Percentiles rank a stretch among this genome's conserved stretches.
Conservation (phyloP, 64 coral and sea anemone genomes). For the Platygyra sinensis region DNA sequence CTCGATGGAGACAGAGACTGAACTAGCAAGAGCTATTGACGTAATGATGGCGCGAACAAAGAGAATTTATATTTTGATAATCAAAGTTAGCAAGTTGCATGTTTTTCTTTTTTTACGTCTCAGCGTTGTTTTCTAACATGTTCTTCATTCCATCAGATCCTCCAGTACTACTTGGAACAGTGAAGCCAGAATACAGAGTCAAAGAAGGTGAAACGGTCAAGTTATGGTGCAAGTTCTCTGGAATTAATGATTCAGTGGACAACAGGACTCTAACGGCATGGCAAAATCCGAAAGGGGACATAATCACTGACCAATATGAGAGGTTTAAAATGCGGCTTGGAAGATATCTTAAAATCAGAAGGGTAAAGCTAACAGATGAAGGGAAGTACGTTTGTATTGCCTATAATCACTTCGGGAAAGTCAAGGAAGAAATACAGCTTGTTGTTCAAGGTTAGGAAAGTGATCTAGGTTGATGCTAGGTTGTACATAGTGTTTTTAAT, state of each 20-base stretch:
- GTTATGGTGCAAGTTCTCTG: conserved; percentile 52
- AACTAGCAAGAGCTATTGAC: too few relatives aligned
- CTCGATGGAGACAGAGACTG: too few relatives aligned
- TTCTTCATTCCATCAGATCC: background rate
- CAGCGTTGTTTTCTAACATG: background rate
- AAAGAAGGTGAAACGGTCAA: conserved; percentile 42
- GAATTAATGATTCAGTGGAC: conserved; percentile 28
- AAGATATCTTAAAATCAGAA: conserved; percentile 53
- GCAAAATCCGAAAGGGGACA: conserved; percentile 19
- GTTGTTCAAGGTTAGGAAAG: conserved; percentile 25
- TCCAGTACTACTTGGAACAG: conserved; percentile 28
- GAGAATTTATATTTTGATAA: too few relatives aligned
- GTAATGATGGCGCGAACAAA: too few relatives aligned
- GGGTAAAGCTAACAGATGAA: conserved; percentile 22
- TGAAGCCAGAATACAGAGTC: conserved; percentile 36
- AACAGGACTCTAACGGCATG: conserved; percentile 62
- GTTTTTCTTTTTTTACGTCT: background rate
- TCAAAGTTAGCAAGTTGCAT: background rate
- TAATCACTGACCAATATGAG: conserved; percentile 9
- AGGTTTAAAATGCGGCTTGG: conserved; percentile 36
- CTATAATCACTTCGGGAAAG: conserved; percentile 16
- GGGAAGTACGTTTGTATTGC: conserved; percentile 58
- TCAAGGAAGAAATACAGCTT: conserved; percentile 22
- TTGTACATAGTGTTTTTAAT: too few relatives aligned
- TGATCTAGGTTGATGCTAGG: too few relatives aligned